Percentiles rank a stretch among this genome's conserved stretches.
Conservation (phyloP, 1,140 invertebrate genomes). For the Neodiprion lecontei region DNA sequence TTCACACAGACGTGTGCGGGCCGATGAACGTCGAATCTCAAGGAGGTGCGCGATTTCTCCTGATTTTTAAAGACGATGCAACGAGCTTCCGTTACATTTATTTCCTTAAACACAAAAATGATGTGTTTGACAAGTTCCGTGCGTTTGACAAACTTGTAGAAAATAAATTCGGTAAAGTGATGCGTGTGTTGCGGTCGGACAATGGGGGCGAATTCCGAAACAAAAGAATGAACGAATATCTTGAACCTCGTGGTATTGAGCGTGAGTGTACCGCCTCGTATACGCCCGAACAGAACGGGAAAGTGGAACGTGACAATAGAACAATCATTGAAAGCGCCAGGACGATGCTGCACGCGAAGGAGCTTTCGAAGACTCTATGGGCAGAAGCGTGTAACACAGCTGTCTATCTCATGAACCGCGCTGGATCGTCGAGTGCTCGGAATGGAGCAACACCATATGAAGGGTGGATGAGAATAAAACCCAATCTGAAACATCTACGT, state of each 20-base stretch:
- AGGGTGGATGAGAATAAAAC: conserved; percentile 39
- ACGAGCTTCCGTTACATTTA: not conserved
- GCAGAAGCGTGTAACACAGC: conserved; percentile 55
- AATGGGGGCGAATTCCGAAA: conserved; percentile 2
- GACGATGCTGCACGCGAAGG: conserved; percentile 41
- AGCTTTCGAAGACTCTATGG: conserved; percentile 44
- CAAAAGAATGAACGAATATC: conserved; percentile 17
- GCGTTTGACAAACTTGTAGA: not conserved
- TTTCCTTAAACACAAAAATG: not conserved
- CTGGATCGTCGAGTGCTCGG: not conserved
- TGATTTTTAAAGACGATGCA: not conserved
- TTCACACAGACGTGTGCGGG: not conserved
- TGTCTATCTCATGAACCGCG: conserved; percentile 33
- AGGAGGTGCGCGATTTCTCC: not conserved
- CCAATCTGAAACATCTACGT: conserved; percentile 46
- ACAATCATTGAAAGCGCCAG: conserved; percentile 51
- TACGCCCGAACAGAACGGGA: conserved; percentile 51
- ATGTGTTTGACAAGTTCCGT: not conserved
- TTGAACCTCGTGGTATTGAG: conserved; percentile 26
- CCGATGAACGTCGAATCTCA: not conserved
- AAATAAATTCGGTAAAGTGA: not conserved
- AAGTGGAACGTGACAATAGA: conserved; percentile 50
- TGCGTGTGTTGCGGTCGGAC: not conserved
- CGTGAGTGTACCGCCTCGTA: conserved; percentile 42
- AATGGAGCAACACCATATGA: conserved; percentile 35